phyloP scores from a whole-genome alignment of 2,888 invertebrate genomes.

The Himalopsyche kuldschensis region DNA sequence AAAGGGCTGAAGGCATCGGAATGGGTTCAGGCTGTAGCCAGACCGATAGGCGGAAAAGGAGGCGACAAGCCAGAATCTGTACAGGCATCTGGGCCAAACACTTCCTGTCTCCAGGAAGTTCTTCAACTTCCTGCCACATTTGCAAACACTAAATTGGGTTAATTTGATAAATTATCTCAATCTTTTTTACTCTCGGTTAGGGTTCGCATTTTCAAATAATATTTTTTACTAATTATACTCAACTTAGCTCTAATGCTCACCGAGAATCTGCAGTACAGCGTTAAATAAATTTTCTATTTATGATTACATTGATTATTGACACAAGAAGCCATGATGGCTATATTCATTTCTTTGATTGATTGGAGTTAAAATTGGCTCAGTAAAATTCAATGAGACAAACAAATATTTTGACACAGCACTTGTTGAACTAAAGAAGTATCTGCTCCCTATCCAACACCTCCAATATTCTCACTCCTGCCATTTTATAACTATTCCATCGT shows the following conservation, averaged over 20 bases:
- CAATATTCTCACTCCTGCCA: too few relatives aligned
- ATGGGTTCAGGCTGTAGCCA: conserved; percentile 86
- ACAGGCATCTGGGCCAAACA: conserved; percentile 90
- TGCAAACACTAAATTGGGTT: conserved; percentile 69
- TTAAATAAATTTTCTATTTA: neutral
- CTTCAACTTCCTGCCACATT: conserved; percentile 77
- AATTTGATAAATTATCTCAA: neutral
- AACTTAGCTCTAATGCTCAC: neutral
- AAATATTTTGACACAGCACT: too few relatives aligned
- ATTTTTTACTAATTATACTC: neutral
- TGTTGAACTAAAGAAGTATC: too few relatives aligned
- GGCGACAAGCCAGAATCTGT: conserved; percentile 98
- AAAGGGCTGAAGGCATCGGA: conserved; percentile 90
- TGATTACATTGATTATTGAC: too few relatives aligned
- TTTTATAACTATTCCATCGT: too few relatives aligned
- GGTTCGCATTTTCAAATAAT: neutral
- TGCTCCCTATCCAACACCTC: too few relatives aligned
- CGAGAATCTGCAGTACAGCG: neutral
- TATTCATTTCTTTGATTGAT: too few relatives aligned
- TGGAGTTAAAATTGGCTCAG: too few relatives aligned
- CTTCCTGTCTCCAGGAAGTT: conserved; percentile 70
- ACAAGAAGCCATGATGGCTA: too few relatives aligned
- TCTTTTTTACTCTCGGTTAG: neutral
- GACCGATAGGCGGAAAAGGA: conserved; percentile 84
- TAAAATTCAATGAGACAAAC: too few relatives aligned